phyloP scores from a whole-genome alignment of 2,113 vertebrate genomes.

The Hepsetus odoe region DNA sequence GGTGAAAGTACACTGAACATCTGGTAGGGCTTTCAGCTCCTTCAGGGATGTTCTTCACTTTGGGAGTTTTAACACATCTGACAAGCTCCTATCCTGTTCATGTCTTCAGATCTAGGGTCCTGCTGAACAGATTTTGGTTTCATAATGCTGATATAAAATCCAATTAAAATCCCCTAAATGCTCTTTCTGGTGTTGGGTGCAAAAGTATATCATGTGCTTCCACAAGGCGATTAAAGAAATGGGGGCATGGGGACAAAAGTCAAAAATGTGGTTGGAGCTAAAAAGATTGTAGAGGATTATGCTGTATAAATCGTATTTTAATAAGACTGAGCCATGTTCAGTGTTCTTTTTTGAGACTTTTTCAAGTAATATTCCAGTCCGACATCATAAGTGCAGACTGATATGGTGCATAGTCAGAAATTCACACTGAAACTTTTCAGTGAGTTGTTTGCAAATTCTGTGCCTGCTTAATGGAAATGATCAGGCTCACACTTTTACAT shows the following conservation, averaged over 20 bases:
- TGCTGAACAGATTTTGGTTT: background rate
- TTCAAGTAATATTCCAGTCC: slow-evolving; percentile 57
- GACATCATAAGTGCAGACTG: too few species aligned
- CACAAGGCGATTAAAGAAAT: slow-evolving; percentile 9
- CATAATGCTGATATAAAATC: background rate
- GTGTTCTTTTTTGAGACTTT: slow-evolving; percentile 59
- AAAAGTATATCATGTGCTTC: slow-evolving; percentile 26
- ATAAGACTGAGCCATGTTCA: slow-evolving; percentile 54
- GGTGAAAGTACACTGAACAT: slow-evolving; percentile 27
- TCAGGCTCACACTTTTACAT: slow-evolving; percentile 27
- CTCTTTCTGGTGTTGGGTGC: background rate
- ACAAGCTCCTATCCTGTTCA: slow-evolving; percentile 19
- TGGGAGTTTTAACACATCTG: slow-evolving; percentile 16
- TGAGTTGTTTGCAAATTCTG: too few species aligned
- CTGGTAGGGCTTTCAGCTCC: slow-evolving; percentile 24
- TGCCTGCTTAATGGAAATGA: slow-evolving; percentile 11
- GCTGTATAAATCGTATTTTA: slow-evolving; percentile 60
- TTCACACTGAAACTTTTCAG: too few species aligned
- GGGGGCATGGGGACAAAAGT: slow-evolving; percentile 48
- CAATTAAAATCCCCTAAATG: background rate
- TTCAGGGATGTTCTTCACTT: background rate
- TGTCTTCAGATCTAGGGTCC: background rate
- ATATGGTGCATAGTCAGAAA: too few species aligned
- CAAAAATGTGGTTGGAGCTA: slow-evolving; percentile 31
- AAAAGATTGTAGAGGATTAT: slow-evolving; percentile 56